A percentile compares a stretch with the other conserved stretches of the same genome.
Evolutionary conservation across 2,113 vertebrate species (phyloP).

Genomic region (Entosphenus tridentatus): DNA sequence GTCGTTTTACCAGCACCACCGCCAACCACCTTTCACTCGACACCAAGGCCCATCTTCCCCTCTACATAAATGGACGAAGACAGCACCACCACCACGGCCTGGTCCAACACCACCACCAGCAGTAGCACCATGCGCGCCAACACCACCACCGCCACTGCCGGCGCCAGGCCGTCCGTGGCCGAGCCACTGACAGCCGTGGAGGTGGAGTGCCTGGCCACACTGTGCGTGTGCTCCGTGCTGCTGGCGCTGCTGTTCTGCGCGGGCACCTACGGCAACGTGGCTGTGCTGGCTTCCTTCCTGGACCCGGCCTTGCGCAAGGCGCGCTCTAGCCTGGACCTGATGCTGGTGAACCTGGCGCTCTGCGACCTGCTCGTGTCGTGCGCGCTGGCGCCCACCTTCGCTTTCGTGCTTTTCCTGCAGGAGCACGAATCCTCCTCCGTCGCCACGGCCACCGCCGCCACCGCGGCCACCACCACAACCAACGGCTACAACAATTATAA

Average conservation of each 20-base stretch:
- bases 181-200: too few relatives aligned
- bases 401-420: conserved; percentile 50
- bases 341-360: conserved; percentile 87
- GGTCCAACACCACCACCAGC: too few relatives aligned
- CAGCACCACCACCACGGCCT: too few relatives aligned
- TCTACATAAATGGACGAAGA: too few relatives aligned
- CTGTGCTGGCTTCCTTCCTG: conserved; percentile 82
- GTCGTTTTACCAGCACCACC: too few relatives aligned
- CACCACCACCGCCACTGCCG: too few relatives aligned
- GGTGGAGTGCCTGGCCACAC: conserved; percentile 20
- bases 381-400: conserved; percentile 67
- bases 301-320: conserved; percentile 80
- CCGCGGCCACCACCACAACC: conserved; percentile 11
- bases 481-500: too few relatives aligned
- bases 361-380: conserved; percentile 86
- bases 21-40: too few relatives aligned
- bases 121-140: too few relatives aligned
- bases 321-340: conserved; percentile 85
- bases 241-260: conserved; percentile 58
- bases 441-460: conserved; percentile 57
- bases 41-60: too few relatives aligned
- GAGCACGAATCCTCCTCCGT: conserved; percentile 22
- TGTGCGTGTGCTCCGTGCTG: conserved; percentile 50
- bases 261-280: conserved; percentile 76
- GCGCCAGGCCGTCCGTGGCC: too few relatives aligned